A percentile compares a stretch with the other conserved stretches of the same genome.
Evolutionary conservation across 92 coral and sea anemone genomes (phyloP).

Genomic region (Siderastrea radians): DNA sequence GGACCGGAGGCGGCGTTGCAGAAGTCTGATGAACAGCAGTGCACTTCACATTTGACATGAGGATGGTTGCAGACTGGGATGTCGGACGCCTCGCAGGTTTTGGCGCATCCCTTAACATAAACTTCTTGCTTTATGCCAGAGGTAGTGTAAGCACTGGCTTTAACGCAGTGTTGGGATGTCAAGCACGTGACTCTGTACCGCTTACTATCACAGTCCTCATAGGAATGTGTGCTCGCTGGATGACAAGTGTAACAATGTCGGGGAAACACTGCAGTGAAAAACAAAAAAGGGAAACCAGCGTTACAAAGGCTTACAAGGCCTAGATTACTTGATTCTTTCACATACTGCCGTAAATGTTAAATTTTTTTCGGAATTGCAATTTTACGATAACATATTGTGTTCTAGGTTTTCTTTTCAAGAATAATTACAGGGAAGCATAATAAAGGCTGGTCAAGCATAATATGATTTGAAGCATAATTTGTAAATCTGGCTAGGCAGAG

Average conservation of each 20-base stretch:
- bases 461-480: too few relatives aligned
- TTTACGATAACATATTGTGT: too few relatives aligned
- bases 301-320: too few relatives aligned
- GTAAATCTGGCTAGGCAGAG: too few relatives aligned
- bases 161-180: not conserved
- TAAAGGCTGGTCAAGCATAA: too few relatives aligned
- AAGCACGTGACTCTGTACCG: not conserved
- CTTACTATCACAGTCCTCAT: not conserved
- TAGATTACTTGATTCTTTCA: too few relatives aligned
- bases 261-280: not conserved
- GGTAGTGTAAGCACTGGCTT: not conserved
- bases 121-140: not conserved
- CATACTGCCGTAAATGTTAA: too few relatives aligned
- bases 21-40: slow-evolving; percentile 9
- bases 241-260: not conserved
- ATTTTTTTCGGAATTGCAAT: too few relatives aligned
- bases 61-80: not conserved
- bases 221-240: not conserved
- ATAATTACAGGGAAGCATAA: too few relatives aligned
- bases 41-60: not conserved
- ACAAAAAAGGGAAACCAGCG: too few relatives aligned
- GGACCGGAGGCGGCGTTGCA: not conserved
- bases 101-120: not conserved
- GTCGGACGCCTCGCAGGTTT: not conserved
- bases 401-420: too few relatives aligned